Evolutionary conservation across 2,888 invertebrate genomes (phyloP), one percentile per base, ranked within the genome.

Genomic region (Amitus sp.): DNA sequence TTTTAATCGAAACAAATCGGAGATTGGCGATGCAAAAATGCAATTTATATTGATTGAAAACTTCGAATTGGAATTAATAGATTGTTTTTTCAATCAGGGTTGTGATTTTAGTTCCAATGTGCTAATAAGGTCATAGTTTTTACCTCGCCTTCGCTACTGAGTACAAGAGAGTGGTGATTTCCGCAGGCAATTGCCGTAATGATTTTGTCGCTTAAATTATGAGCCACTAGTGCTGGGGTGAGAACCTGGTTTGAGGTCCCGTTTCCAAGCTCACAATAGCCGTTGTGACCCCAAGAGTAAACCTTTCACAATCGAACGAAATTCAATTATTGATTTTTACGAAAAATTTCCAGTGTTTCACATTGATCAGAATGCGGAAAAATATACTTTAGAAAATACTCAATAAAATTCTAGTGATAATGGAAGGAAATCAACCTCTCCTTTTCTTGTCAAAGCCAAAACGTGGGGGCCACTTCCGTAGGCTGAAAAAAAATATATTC

Each of bases 401-500:
- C n/a, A n/a, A n/a, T n/a, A n/a, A n/a, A n/a, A n/a, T n/a, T n/a
- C n/a, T n/a, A n/a, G n/a, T n/a, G n/a, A n/a, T 3, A 23, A 23
- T 30, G 30, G 10, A 30, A 6, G 6, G 6, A 10, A 2, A n/a
- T 13, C 57, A 68, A 79, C 80, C 65, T 85, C 83, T 18, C 88
- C 88, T 53, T 76, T 82, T 62, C 80, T 77, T 10, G 87, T 86
- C 1, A 85, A 82, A 1, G 87, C 88, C 27, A 88, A 73, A 1
- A 88, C 86, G 74, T 88, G 87, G 6, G 87, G 87, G 7, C 87
- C 87, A 72, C 84, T 85, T 1, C 87, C 87, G 77, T 84, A 87
- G 1, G 86, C 84, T 67, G 88, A 84, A 18, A 83, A 84, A 66
- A 84, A n/a, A n/a, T n/a, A n/a, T n/a, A n/a, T n/a, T n/a, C n/a